Conservation (phyloP, 2,888 invertebrate genomes). For the Harpagoxenus sublaevis region DNA sequence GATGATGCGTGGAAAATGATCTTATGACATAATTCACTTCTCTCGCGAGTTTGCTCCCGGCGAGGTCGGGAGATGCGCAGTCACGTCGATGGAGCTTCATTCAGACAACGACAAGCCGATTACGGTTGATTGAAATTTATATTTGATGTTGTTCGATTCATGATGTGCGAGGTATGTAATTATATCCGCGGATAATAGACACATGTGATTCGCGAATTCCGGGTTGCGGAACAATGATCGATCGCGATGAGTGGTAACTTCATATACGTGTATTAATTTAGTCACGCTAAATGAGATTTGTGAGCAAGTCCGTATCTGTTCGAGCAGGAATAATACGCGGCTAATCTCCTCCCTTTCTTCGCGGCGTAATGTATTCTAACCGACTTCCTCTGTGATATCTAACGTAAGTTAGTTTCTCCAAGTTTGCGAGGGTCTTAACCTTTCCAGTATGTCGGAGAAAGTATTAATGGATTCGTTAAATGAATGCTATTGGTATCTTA, state of each 20-base stretch:
- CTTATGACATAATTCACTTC: constrained; percentile 56
- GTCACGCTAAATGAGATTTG: constrained; percentile 30
- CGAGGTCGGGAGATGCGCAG: constrained; percentile 39
- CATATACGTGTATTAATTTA: constrained; percentile 40
- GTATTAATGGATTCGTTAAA: constrained; percentile 56
- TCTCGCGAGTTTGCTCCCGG: constrained; percentile 35
- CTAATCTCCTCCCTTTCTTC: constrained; percentile 18
- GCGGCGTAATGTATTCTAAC: constrained; percentile 6
- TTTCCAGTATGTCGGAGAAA: constrained; percentile 56
- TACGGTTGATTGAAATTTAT: constrained; percentile 38
- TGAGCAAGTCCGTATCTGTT: not conserved
- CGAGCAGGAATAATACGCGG: not conserved
- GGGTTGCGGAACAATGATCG: constrained; percentile 24
- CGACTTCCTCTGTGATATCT: constrained; percentile 28
- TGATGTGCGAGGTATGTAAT: constrained; percentile 2
- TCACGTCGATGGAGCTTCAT: constrained; percentile 47
- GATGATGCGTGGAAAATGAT: constrained; percentile 50
- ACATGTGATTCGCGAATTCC: not conserved
- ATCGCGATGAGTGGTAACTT: constrained; percentile 4
- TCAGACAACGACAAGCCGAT: constrained; percentile 49
- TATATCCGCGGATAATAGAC: constrained; percentile 4
- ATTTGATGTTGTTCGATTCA: constrained; percentile 16
- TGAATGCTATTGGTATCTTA: constrained; percentile 19
- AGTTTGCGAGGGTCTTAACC: constrained; percentile 51
- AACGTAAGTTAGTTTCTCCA: constrained; percentile 50